Base-by-base conservation (phyloP, 2,797 vertebrate species). In the Pteropus rufus region DNA sequence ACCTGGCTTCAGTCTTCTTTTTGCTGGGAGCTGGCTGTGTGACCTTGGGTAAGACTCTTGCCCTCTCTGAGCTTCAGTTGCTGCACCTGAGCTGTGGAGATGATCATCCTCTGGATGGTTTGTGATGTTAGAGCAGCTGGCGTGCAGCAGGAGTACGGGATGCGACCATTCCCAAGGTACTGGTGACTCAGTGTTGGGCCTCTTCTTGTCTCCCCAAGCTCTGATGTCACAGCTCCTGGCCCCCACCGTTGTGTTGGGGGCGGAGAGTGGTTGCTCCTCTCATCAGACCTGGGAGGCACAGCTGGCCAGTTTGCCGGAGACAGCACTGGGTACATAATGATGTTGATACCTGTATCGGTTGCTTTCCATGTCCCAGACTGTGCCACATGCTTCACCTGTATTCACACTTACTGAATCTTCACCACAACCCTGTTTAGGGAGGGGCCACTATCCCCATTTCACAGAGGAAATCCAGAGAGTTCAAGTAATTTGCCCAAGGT, bases 111-210 rank as follows among this genome's bases (percentile, higher is more conserved):
- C n/a, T 36, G 29, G n/a, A 21, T n/a, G 34, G 46, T 24, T 54
- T 29, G 16, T 10, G 5, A 16, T 26, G 49, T n/a, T 31, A 26
- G n/a, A 81, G 52, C 14, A 0, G 34, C 52, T 15, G 39, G 54
- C 0, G 2, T 3, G 6, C 19, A 34, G 34, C 4, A 3, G 52
- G 44, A 19, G 3, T 7, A 1, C 0, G 0, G 24, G 24, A 3
- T 4, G 0, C 26, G 1, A 36, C 7, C n/a, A 1, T n/a, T 12
- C 16, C n/a, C 5, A 52, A 54, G 69, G 36, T n/a, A 16, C 70
- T 4, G 14, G 64, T 24, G 16, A 10, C 46, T 34, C 3, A 9
- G 10, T 19, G 10, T 34, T 16, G 19, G 3, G 23, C 73, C 39
- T 67, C 70, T 36, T 7, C 4, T n/a, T 9, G 44, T 41, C 21